Evolutionary conservation across 2,797 vertebrate species (phyloP), one percentile per base, ranked within the genome.

Genomic region (Echeneis naucrates): DNA sequence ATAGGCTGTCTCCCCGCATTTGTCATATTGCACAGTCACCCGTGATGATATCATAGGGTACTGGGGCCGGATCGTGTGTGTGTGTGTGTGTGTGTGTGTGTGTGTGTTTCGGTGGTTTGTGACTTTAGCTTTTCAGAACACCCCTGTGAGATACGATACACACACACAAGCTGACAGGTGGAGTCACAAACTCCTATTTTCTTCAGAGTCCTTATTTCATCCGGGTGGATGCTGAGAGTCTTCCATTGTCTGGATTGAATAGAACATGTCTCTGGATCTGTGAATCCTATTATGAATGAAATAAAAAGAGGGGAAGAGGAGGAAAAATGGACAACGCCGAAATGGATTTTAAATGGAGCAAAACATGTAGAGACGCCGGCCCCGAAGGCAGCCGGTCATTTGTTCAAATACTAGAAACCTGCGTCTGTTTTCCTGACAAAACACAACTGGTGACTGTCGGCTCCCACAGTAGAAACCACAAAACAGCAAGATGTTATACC

Each of bases 11-110:
- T 73, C 75, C 72, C 85, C 78, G 76, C 70, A 80, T 90, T 87
- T 88, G 86, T 91, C 90, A 87, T 59, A 84, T 62, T 76, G 84
- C 68, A 40, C 53, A 70, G 79, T 84, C 89, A 83, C 75, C 75
- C 71, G 27, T 85, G 82, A 86, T 77, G 77, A 81, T 82, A 63
- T 81, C 64, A 68, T 45, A 56, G 68, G 68, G 74, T 75, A 70
- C 17, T 16, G 35, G 68, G 56, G 60, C 50, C 19, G 37, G 16
- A 42, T 40, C 38, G 48, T 5, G 27, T 19, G 17, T 44, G 3
- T 10, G 45, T 67, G 33, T 59, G 63, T 60, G 70, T 23, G 74
- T 42, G 52, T 40, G 42, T 60, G n/a, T 32, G 30, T 30, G 30
- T 30, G 30, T 30, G 30, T 30, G 30, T 38, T 45, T 19, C 5